phyloP scores from a whole-genome alignment of 2,888 invertebrate species.

The Pseudococcus longispinus region DNA sequence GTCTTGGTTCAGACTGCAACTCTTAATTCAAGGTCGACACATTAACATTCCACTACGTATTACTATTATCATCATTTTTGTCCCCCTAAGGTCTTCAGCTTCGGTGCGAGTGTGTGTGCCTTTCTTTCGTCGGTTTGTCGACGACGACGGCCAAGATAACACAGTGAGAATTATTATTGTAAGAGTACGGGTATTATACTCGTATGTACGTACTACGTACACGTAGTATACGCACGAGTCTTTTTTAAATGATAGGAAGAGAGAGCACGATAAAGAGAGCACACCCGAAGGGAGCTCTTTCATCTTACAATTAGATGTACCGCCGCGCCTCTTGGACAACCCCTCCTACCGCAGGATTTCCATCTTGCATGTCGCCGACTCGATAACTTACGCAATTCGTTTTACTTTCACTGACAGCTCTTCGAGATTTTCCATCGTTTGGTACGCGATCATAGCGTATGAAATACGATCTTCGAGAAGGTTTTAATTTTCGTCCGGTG shows the following conservation, averaged over 20 bases:
- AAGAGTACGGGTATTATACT: neutral
- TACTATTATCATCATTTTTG: conserved; percentile 45
- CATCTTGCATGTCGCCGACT: neutral
- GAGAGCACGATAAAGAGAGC: neutral
- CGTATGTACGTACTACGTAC: no score
- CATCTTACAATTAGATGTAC: neutral
- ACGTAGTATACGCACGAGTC: neutral
- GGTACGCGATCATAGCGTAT: neutral
- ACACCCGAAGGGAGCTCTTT: neutral
- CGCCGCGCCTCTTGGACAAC: neutral
- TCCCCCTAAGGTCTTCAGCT: neutral
- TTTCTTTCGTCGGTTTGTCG: neutral
- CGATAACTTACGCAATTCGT: neutral
- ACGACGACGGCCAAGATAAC: neutral
- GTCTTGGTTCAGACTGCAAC: conserved; percentile 35
- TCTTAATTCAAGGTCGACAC: conserved; percentile 46
- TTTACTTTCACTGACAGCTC: neutral
- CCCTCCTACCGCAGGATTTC: neutral
- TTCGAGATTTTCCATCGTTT: neutral
- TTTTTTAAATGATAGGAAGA: neutral
- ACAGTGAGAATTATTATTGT: neutral
- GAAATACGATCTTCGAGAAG: neutral
- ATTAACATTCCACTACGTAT: conserved; percentile 48
- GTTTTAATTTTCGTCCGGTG: neutral
- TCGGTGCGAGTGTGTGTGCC: neutral